Evolutionary conservation across 2,888 invertebrate genomes (phyloP).

Genomic region (Drosophila macrospina): DNA sequence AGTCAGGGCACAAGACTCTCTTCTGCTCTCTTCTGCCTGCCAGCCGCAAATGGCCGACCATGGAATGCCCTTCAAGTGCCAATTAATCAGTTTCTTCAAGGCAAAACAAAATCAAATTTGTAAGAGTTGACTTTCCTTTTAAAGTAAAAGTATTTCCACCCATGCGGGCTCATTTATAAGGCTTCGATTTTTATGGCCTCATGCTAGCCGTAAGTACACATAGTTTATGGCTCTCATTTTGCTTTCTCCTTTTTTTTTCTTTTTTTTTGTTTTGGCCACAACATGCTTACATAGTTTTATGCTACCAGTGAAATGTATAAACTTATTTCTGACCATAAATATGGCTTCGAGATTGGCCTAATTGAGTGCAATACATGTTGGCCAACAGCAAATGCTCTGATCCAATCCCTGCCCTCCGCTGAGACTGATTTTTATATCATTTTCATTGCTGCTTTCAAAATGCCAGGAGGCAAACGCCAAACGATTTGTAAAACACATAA

Average conservation of each 20-base stretch:
- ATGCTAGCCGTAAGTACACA: conserved; percentile 45
- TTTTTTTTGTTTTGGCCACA: too few species aligned
- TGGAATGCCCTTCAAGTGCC: conserved; percentile 56
- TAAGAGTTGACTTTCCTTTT: conserved; percentile 27
- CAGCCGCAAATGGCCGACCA: conserved; percentile 40
- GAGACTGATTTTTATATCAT: conserved; percentile 49
- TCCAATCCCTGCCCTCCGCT: neutral
- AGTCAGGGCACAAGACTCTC: conserved; percentile 11
- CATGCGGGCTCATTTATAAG: conserved; percentile 70
- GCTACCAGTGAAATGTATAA: conserved; percentile 66
- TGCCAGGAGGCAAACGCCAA: conserved; percentile 20
- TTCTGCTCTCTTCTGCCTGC: conserved; percentile 35
- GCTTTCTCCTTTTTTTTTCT: too few species aligned
- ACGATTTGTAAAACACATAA: conserved; percentile 68
- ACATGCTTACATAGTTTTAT: conserved; percentile 47
- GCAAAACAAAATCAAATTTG: conserved; percentile 42
- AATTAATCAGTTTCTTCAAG: conserved; percentile 75
- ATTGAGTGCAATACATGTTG: conserved; percentile 70
- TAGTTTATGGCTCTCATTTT: conserved; percentile 67
- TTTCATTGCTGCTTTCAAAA: conserved; percentile 54
- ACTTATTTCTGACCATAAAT: conserved; percentile 75
- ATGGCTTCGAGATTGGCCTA: conserved; percentile 70
- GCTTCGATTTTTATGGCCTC: conserved; percentile 72
- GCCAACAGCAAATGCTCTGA: conserved; percentile 13
- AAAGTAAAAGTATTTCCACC: conserved; percentile 1